phyloP scores from a whole-genome alignment of 2,888 invertebrate genomes.

The Rhagonycha lutea region DNA sequence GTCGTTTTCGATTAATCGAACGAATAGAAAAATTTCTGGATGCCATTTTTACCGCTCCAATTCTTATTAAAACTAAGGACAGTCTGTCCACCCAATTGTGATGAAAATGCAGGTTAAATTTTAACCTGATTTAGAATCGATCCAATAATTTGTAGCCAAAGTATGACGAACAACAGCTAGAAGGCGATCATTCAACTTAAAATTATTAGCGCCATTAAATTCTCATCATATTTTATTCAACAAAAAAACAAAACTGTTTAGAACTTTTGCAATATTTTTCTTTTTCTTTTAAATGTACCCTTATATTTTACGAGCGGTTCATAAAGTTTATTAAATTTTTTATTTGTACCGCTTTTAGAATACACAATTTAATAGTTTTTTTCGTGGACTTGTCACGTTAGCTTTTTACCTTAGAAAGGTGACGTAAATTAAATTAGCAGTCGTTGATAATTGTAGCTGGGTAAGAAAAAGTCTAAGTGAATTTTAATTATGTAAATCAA shows the following conservation, averaged over 20 bases:
- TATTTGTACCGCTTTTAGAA: conserved; percentile 13
- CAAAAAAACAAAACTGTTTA: conserved; percentile 36
- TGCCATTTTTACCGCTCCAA: too few species aligned
- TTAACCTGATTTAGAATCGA: background rate
- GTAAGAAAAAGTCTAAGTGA: background rate
- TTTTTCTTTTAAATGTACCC: conserved; percentile 30
- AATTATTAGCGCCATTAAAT: background rate
- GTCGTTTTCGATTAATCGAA: too few species aligned
- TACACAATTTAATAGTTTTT: conserved; percentile 15
- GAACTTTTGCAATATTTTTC: conserved; percentile 25
- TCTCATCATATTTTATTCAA: conserved; percentile 28
- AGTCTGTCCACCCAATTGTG: background rate
- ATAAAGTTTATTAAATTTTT: conserved; percentile 36
- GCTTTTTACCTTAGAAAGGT: background rate
- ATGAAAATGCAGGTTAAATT: background rate
- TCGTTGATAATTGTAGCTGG: background rate
- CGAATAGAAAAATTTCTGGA: too few species aligned
- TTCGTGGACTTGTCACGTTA: background rate
- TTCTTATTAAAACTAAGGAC: background rate
- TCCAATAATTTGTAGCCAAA: background rate
- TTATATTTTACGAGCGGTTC: conserved; percentile 33
- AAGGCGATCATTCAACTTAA: background rate
- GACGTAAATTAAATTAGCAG: background rate
- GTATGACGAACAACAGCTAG: background rate
- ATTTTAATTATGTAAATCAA: background rate